phyloP scores from a whole-genome alignment of 2,113 vertebrate species.

The Callocephalon fimbriatum region DNA sequence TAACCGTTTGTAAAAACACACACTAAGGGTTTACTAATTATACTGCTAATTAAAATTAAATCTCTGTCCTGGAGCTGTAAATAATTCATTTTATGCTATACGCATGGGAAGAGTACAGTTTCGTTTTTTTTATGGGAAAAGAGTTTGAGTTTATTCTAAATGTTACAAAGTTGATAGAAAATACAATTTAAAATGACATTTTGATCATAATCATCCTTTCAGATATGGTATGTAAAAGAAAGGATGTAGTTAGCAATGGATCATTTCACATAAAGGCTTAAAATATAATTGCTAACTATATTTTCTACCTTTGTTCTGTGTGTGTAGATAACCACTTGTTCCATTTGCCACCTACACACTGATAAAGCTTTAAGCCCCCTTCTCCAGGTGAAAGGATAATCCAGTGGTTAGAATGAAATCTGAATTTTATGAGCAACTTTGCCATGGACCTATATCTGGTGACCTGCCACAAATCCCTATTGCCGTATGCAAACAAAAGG shows the following conservation, averaged over 20 bases:
- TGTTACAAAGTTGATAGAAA: neutral
- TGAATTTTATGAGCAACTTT: neutral
- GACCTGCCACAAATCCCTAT: neutral
- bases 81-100: neutral
- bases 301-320: neutral
- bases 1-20: neutral
- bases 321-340: neutral
- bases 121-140: neutral
- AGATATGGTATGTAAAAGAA: constrained; percentile 3
- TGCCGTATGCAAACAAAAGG: neutral
- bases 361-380: neutral
- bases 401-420: neutral
- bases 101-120: neutral
- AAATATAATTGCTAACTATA: constrained; percentile 10
- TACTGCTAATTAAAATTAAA: neutral
- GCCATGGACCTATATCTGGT: neutral
- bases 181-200: constrained; percentile 51
- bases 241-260: constrained; percentile 15
- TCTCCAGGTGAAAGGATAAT: neutral
- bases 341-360: neutral
- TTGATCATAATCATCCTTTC: constrained; percentile 1
- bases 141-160: neutral
- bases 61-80: neutral
- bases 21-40: neutral
- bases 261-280: constrained; percentile 28